These are phyloP conservation scores for Esox niger DNA, from an alignment of 2,113 vertebrate species.

Conservation along the genomic window DNA sequence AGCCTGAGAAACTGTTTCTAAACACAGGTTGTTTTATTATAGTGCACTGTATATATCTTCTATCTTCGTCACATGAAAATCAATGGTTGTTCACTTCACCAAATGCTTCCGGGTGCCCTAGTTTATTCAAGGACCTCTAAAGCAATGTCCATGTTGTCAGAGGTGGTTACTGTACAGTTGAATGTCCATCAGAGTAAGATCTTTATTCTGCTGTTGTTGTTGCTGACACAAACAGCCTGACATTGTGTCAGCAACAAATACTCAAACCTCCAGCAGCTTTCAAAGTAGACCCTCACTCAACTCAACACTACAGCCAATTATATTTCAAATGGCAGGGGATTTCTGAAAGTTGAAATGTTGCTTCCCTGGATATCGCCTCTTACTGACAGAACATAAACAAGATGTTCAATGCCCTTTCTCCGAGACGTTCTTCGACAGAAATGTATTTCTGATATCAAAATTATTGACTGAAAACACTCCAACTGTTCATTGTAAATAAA, in stretches of 20 bases:
- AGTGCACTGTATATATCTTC: no score
- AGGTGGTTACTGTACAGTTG: no score
- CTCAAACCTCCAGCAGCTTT: conserved; percentile 48
- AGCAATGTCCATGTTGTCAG: no score
- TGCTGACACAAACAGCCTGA: conserved; percentile 67
- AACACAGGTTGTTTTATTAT: no score
- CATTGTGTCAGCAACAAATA: conserved; percentile 64
- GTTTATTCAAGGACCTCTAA: no score
- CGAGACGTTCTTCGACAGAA: conserved; percentile 21
- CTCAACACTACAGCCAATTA: conserved; percentile 69
- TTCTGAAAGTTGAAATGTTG: conserved; percentile 66
- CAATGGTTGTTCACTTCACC: no score
- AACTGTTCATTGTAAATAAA: conserved; percentile 3
- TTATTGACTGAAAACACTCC: conserved; percentile 48
- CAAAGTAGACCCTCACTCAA: conserved; percentile 51
- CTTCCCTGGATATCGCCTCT: conserved; percentile 57
- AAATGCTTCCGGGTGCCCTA: no score
- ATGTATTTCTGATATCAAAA: conserved; percentile 56
- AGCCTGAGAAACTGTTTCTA: no score
- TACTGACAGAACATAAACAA: conserved; percentile 72
- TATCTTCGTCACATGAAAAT: no score
- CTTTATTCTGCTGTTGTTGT: conserved; percentile 63
- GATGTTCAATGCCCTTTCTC: conserved; percentile 56
- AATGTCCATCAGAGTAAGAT: no score
- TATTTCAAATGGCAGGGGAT: conserved; percentile 72